phyloP scores from a whole-genome alignment of 2,113 vertebrate genomes.

The Bubo bubo region DNA sequence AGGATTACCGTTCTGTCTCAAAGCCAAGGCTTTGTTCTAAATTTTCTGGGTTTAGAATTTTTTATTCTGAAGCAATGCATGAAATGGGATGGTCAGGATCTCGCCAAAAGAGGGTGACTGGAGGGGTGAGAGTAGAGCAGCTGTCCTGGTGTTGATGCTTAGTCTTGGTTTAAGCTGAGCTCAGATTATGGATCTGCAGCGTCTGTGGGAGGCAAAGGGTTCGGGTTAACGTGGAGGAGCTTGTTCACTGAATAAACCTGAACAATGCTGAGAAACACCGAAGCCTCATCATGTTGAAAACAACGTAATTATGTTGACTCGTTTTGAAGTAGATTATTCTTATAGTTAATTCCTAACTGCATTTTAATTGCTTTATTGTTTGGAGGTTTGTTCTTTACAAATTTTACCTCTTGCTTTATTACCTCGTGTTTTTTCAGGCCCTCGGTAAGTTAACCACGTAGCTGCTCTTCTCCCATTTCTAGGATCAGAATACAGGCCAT shows the following conservation, averaged over 20 bases:
- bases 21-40: background rate
- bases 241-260: background rate
- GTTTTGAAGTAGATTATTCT: background rate
- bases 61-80: background rate
- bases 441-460: background rate
- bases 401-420: background rate
- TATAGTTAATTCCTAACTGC: background rate
- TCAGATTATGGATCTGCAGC: background rate
- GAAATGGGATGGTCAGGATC: no score
- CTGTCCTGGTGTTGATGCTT: background rate
- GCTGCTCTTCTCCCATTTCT: background rate
- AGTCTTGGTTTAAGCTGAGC: background rate
- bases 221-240: accelerated
- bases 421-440: background rate
- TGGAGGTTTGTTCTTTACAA: background rate
- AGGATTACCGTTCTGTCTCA: background rate
- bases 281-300: background rate
- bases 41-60: background rate
- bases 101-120: background rate
- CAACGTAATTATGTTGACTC: background rate
- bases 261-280: background rate
- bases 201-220: background rate
- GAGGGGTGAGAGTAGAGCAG: background rate
- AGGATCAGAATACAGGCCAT: constrained; percentile 83
- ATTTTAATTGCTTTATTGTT: background rate